Percentiles rank a stretch among this genome's conserved stretches.
phyloP scores from a whole-genome alignment of 1,140 invertebrate species.

The Cyclargus thomasi region DNA sequence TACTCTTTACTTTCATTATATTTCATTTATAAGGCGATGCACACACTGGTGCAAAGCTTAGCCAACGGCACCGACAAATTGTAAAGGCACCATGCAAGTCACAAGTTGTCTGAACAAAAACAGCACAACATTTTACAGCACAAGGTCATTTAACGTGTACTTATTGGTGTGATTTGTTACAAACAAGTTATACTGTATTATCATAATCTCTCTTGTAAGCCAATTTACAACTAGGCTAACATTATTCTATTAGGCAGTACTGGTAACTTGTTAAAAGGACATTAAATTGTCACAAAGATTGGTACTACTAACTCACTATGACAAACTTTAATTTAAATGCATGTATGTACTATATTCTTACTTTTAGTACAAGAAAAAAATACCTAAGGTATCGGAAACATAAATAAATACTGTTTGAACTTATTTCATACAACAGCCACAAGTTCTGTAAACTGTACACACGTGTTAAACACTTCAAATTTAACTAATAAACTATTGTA shows the following conservation, averaged over 20 bases:
- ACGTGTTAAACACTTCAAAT: not conserved
- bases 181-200: not conserved
- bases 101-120: not conserved
- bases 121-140: not conserved
- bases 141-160: not conserved
- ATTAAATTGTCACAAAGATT: not conserved
- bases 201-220: not conserved
- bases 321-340: not conserved
- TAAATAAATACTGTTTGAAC: constrained; percentile 1
- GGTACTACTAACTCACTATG: not conserved
- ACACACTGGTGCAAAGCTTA: not conserved
- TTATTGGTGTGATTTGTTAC: not conserved
- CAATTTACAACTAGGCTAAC: not conserved
- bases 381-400: not conserved
- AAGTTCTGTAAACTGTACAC: not conserved
- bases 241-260: not conserved
- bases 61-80: not conserved
- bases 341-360: not conserved
- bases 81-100: not conserved
- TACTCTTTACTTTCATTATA: not conserved
- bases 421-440: constrained; percentile 1
- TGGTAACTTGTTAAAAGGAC: not conserved
- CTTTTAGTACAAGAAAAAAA: not conserved
- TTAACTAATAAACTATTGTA: not conserved
- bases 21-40: not conserved